Conservation (phyloP, 1,140 invertebrate genomes). For the Steinernema khuongi region DNA sequence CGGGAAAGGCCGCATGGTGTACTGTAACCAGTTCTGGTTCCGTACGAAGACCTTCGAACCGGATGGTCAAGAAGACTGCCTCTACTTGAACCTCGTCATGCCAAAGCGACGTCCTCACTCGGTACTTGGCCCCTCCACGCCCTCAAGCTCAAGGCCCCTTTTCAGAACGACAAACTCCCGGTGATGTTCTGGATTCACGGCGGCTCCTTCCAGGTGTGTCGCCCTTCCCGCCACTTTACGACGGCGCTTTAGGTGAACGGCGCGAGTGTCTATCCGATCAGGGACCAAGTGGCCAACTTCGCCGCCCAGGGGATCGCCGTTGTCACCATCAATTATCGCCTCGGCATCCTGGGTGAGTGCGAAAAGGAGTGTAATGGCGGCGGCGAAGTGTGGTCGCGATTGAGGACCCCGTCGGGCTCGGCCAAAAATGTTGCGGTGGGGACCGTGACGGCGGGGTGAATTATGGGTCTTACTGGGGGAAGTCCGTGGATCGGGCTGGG, state of each 20-base stretch:
- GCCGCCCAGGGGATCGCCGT: background rate
- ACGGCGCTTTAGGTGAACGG: background rate
- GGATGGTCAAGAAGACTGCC: background rate
- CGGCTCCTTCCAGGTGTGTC: background rate
- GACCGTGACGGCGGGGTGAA: background rate
- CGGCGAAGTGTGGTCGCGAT: background rate
- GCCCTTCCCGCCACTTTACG: background rate
- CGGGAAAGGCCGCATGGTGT: background rate
- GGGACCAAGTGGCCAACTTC: slow-evolving; percentile 10
- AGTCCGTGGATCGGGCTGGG: too few species aligned
- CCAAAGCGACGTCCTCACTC: background rate
- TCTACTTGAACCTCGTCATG: background rate
- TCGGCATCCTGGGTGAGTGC: slow-evolving; percentile 1
- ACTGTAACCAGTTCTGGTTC: slow-evolving; percentile 3
- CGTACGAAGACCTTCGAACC: slow-evolving; percentile 5
- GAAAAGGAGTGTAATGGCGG: background rate
- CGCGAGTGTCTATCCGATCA: slow-evolving; percentile 1
- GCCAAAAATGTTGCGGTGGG: background rate
- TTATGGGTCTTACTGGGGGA: background rate
- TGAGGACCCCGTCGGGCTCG: background rate
- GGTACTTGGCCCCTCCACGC: background rate
- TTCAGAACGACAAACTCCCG: background rate
- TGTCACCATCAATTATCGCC: slow-evolving; percentile 9
- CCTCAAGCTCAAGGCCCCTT: background rate
- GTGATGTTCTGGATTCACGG: slow-evolving; percentile 10